Evolutionary conservation across 2,797 vertebrate species (phyloP), one percentile per base, ranked within the genome.

Genomic region (Bucorvus abyssinicus): DNA sequence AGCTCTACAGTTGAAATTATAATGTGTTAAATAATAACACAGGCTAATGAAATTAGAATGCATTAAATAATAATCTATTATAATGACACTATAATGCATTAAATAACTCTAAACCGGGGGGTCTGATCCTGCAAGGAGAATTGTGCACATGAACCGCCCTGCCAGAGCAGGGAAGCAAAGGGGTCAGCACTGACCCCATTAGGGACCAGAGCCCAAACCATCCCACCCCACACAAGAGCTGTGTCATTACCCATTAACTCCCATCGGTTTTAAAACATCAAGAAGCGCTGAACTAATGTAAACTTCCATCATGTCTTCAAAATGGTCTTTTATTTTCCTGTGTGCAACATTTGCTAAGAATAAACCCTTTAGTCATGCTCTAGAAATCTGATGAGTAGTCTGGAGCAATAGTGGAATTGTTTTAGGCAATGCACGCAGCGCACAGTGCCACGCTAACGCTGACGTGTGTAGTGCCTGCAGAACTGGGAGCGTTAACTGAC

Each of bases 351-450:
- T 68, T 78, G 65, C 93, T 81, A 90, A 84, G 91, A 95, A 95
- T 81, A 94, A 95, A 65, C 89, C 89, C 75, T 96, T 94, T 34
- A 91, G 93, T 96, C 93, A 96, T 38, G 85, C 93, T 86, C 87
- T 16, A 93, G 88, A 95, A 91, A 94, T 90, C 0, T 55, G 93
- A 71, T 71, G 91, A 95, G 95, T 52, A 80, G 73, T 81, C 38
- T 85, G 61, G 88, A 94, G 91, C 90, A 95, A 94, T 21, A 88
- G 90, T 21, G 55, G 85, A 34, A 88, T 84, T 93, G 93, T 86
- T 94, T 67, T 40, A 74, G 93, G 29, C 83, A 75, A 94, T 36
- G 84, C 87, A 83, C 55, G 63, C 6, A 50, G 76, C 14, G 63
- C 12, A 21, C 57, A 56, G 89, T 19, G 68, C 64, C 69, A 11